Percentiles rank a stretch among this genome's conserved stretches.
These are phyloP conservation scores for Pelecanoides urinatrix DNA, from an alignment of 2,113 vertebrate genomes.

Conservation along the genomic window DNA sequence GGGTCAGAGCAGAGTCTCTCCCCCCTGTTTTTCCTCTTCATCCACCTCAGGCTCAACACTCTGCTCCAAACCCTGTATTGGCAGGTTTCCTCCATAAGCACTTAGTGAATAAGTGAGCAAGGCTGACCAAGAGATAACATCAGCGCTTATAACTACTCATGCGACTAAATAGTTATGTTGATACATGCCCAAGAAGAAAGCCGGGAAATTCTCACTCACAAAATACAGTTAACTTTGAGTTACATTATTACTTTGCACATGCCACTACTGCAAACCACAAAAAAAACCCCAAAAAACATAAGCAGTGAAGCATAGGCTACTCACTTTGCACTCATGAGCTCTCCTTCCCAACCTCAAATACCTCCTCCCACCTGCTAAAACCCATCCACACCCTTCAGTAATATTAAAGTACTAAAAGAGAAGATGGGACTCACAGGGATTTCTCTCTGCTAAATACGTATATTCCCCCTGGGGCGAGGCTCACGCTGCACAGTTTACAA, in stretches of 20 bases:
- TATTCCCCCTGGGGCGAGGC: neutral
- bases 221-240: neutral
- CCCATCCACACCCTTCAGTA: neutral
- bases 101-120: neutral
- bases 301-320: neutral
- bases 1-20: neutral
- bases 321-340: neutral
- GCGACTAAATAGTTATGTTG: neutral
- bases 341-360: neutral
- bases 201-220: constrained; percentile 10
- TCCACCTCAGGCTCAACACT: neutral
- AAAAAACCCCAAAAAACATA: neutral
- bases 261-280: neutral
- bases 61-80: neutral
- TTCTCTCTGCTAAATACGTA: neutral
- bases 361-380: neutral
- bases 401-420: neutral
- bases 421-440: neutral
- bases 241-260: neutral
- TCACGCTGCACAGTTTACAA: neutral
- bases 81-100: neutral
- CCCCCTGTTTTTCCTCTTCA: neutral
- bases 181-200: neutral
- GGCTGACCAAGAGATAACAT: neutral
- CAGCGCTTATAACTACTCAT: neutral